A percentile compares a stretch with the other conserved stretches of the same genome.
Conservation (phyloP, 2,113 vertebrate genomes). For the Raja brachyura region DNA sequence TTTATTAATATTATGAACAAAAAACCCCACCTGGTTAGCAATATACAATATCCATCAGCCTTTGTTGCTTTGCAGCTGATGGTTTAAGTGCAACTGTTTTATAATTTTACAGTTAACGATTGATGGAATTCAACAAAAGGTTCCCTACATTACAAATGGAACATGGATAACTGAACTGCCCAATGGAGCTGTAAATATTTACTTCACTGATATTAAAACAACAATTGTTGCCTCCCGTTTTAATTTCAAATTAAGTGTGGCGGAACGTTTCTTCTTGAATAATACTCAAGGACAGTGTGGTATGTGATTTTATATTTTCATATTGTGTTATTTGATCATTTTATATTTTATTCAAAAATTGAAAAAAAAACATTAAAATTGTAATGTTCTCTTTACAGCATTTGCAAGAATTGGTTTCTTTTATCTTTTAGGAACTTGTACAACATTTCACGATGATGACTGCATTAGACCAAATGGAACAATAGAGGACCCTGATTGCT, state of each 20-base stretch:
- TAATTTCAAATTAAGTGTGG: not conserved
- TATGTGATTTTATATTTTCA: conserved; percentile 15
- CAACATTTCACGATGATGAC: not conserved
- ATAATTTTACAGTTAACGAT: conserved; percentile 5
- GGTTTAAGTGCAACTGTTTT: not conserved
- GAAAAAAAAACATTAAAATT: no score
- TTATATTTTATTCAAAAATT: no score
- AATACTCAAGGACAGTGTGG: conserved; percentile 38
- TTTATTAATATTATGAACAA: no score
- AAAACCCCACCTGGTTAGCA: not conserved
- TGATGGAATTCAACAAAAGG: not conserved
- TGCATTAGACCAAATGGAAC: not conserved
- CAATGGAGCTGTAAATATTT: not conserved
- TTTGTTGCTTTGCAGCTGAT: not conserved
- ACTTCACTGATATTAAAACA: not conserved
- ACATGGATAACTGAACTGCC: not conserved
- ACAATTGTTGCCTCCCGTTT: not conserved
- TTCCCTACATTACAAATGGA: not conserved
- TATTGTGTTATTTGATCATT: not conserved
- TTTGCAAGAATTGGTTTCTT: not conserved
- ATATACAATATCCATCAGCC: not conserved
- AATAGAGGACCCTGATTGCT: not conserved
- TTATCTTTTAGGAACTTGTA: not conserved
- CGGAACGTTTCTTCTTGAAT: not conserved
- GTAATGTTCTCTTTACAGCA: not conserved